phyloP scores from a whole-genome alignment of 2,888 invertebrate species.

The Hololepta plana region DNA sequence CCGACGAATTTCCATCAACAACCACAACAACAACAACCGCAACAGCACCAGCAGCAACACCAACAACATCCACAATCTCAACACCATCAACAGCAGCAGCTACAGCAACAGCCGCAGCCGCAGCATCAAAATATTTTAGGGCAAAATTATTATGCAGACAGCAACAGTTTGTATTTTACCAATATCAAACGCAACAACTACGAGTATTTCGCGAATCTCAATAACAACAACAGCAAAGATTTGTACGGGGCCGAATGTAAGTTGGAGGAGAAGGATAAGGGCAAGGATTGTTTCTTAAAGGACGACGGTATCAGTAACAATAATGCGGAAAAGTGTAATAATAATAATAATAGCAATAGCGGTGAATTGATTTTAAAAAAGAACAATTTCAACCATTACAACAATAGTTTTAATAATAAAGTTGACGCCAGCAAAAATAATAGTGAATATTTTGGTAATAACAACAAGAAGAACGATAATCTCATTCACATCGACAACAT shows the following conservation, averaged over 20 bases:
- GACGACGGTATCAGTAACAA: conserved; percentile 7
- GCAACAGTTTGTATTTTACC: conserved; percentile 19
- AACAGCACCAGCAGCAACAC: conserved; percentile 19
- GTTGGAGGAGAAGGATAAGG: conserved; percentile 9
- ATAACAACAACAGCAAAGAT: conserved; percentile 6
- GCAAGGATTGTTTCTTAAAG: conserved; percentile 12
- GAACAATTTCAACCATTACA: conserved; percentile 8
- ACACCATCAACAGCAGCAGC: not conserved
- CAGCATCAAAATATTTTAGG: too few species aligned
- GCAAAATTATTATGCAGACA: too few species aligned
- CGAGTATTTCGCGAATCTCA: too few species aligned
- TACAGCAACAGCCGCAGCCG: too few species aligned
- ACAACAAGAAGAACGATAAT: conserved; percentile 15
- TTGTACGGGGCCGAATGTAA: conserved; percentile 14
- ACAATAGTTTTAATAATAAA: conserved; percentile 12
- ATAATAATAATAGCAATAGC: conserved; percentile 11
- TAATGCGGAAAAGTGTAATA: conserved; percentile 11
- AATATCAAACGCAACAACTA: too few species aligned
- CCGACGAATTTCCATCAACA: conserved; percentile 9
- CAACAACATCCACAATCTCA: conserved; percentile 8
- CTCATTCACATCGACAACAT: conserved; percentile 20
- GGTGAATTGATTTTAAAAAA: conserved; percentile 12
- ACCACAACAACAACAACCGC: conserved; percentile 13
- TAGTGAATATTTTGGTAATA: conserved; percentile 16
- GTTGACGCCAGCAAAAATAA: conserved; percentile 15